phyloP scores from a whole-genome alignment of 1,140 invertebrate species.

The Lucilia sericata region DNA sequence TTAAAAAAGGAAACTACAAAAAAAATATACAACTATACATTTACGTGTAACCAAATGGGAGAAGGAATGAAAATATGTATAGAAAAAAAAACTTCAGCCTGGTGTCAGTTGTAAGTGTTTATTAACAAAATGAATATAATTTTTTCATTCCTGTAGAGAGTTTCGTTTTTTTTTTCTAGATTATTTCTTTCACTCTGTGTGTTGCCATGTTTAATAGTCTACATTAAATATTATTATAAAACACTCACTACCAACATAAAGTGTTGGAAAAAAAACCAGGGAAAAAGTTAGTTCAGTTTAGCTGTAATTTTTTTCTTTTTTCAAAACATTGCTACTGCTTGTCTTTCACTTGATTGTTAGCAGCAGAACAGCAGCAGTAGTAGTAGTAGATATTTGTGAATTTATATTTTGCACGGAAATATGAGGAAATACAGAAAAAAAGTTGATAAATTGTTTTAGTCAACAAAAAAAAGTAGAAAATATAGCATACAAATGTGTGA shows the following conservation, averaged over 20 bases:
- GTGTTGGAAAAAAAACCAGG: not conserved
- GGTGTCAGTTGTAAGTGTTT: conserved; percentile 20
- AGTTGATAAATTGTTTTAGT: conserved; percentile 28
- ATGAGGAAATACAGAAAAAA: conserved; percentile 18
- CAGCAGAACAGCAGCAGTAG: too few relatives aligned
- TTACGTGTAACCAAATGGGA: not conserved
- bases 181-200: not conserved
- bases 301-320: not conserved
- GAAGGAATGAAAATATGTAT: not conserved
- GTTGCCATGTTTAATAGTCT: conserved; percentile 17
- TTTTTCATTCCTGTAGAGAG: not conserved
- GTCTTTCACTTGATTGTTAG: not conserved
- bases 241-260: not conserved
- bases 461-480: not conserved
- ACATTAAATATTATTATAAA: conserved; percentile 27
- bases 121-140: conserved; percentile 18
- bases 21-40: not conserved
- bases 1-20: not conserved
- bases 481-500: not conserved
- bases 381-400: not conserved
- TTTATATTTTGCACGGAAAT: conserved; percentile 25
- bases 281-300: not conserved
- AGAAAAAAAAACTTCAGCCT: conserved; percentile 15
- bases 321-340: not conserved
- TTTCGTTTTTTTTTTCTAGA: not conserved